These are phyloP conservation scores for Rostratula benghalensis DNA, from an alignment of 2,113 vertebrate species.

Conservation along the genomic window DNA sequence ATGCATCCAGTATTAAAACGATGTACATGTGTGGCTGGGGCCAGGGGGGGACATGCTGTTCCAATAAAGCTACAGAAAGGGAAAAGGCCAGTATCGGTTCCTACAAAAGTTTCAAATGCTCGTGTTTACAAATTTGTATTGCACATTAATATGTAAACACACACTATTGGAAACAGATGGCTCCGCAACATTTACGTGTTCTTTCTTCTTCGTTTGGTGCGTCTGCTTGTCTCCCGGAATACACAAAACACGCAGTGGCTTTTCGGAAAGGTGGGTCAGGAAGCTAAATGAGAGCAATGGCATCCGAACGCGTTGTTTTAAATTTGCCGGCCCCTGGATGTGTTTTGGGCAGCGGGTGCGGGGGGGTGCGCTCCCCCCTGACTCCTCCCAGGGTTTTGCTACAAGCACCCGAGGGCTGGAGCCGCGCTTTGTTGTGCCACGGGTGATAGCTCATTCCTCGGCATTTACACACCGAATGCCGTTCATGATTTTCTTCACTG, in stretches of 20 bases:
- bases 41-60: constrained; percentile 64
- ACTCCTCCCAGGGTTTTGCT: too few species aligned
- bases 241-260: not conserved
- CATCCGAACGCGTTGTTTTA: not conserved
- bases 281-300: not conserved
- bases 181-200: not conserved
- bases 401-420: rapidly evolving
- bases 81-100: constrained; percentile 58
- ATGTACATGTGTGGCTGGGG: constrained; percentile 45
- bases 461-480: rapidly evolving
- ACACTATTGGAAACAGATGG: constrained; percentile 71
- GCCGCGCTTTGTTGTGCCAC: rapidly evolving
- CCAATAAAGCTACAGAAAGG: constrained; percentile 73
- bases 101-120: constrained; percentile 67
- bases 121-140: constrained; percentile 81
- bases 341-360: not conserved
- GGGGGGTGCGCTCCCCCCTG: too few species aligned
- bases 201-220: not conserved
- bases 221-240: constrained; percentile 22
- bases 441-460: not conserved
- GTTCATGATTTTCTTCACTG: not conserved
- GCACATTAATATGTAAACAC: constrained; percentile 76
- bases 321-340: rapidly evolving
- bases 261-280: not conserved
- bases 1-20: constrained; percentile 53